These are phyloP conservation scores for Colaptes auratus DNA, from an alignment of 2,113 vertebrate species.

Conservation along the genomic window DNA sequence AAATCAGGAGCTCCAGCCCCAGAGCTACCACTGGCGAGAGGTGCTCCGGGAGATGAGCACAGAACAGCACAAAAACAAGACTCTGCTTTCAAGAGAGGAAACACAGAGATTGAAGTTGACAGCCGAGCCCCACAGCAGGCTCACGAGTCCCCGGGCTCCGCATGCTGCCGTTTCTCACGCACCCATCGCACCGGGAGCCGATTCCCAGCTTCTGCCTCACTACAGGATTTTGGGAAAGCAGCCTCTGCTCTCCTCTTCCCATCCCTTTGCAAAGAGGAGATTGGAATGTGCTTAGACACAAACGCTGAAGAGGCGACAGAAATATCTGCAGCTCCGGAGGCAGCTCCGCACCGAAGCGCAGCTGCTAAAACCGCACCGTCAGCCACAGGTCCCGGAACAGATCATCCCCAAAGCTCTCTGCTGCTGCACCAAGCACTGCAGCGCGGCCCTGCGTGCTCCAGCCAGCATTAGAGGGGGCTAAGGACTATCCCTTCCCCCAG, in stretches of 20 bases:
- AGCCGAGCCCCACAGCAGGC: neutral
- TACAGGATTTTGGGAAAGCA: neutral
- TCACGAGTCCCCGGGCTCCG: neutral
- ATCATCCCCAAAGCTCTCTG: neutral
- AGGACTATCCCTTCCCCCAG: neutral
- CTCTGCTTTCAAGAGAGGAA: neutral
- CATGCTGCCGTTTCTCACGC: neutral
- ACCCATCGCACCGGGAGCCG: neutral
- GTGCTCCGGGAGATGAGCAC: neutral
- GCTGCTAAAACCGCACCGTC: neutral
- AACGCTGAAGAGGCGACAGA: neutral
- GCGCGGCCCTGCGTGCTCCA: neutral
- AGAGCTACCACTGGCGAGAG: neutral
- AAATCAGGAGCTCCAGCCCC: neutral
- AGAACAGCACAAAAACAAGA: neutral
- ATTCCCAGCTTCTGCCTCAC: neutral
- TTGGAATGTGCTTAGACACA: neutral
- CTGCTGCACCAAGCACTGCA: neutral
- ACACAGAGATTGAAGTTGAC: neutral
- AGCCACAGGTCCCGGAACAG: neutral
- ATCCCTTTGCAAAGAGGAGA: neutral
- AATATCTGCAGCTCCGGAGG: neutral
- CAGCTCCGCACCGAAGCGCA: neutral
- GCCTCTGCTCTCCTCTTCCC: neutral
- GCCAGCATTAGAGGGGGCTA: neutral